Percentiles rank a stretch among this genome's conserved stretches.
phyloP scores from a whole-genome alignment of 2,888 invertebrate genomes.

The Antitype chi region DNA sequence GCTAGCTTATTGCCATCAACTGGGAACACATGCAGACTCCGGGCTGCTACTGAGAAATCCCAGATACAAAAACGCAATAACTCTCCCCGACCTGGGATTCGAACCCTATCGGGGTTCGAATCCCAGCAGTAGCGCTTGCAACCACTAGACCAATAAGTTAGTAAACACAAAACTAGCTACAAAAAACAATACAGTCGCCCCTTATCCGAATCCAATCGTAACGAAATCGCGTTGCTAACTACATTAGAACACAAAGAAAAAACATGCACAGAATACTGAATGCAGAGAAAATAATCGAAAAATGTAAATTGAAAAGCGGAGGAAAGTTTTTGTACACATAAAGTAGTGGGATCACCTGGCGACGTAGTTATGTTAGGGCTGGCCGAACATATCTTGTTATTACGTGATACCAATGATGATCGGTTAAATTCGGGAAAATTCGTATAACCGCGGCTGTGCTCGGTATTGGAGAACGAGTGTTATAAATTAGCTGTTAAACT shows the following conservation, averaged over 20 bases:
- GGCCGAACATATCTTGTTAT: slow-evolving; percentile 61
- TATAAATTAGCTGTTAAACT: slow-evolving; percentile 26
- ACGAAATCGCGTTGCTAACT: slow-evolving; percentile 28
- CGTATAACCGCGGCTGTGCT: slow-evolving; percentile 30
- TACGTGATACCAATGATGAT: slow-evolving; percentile 62
- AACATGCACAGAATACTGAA: slow-evolving; percentile 72
- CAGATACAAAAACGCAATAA: neutral
- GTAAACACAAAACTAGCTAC: slow-evolving; percentile 11
- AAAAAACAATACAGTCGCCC: slow-evolving; percentile 23
- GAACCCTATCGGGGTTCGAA: neutral
- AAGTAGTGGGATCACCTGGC: slow-evolving; percentile 73
- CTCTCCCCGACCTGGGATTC: neutral
- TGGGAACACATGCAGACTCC: neutral
- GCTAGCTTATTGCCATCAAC: neutral
- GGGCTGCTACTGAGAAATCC: neutral
- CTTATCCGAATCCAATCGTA: slow-evolving; percentile 20
- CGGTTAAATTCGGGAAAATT: slow-evolving; percentile 22
- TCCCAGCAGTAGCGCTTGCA: neutral
- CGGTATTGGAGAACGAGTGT: slow-evolving; percentile 19
- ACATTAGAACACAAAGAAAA: slow-evolving; percentile 50
- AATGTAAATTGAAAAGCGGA: slow-evolving; percentile 76
- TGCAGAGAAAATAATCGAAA: slow-evolving; percentile 72
- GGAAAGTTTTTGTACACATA: slow-evolving; percentile 70
- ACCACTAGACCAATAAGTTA: neutral
- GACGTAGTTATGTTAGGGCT: slow-evolving; percentile 61